Evolutionary conservation across 37 sponge, comb jelly and placozoan genomes (phyloP), one percentile per base, ranked within the genome.

Genomic region (Bolinopsis microptera): DNA sequence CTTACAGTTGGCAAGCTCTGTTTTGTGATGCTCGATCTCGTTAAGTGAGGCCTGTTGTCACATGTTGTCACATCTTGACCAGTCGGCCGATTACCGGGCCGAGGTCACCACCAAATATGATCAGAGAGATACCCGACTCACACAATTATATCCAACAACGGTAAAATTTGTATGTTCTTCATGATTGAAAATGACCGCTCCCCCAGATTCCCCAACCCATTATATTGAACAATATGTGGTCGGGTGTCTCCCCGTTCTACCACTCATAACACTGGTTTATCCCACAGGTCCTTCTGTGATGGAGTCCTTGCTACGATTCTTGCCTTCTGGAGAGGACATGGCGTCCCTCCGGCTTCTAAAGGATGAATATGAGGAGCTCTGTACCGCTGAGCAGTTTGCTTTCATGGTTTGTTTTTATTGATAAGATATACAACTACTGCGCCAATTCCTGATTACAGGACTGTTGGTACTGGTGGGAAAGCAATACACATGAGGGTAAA

Each of bases 301-400:
- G 40, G 83, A 94, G 69, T 96, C 96, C 72, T 93, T 97, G 69
- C 38, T 94, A 39, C 96, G 96, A 83, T 97, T 93, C 93, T 32
- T 97, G 69, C 98, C 98, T 24, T 93, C 83, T 34, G 80, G 94
- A 75, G 98, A 97, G 26, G 96, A 97, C 95, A 94, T 97, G 94
- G 69, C 61, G 23, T 93, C 92, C 88, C 94, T 97, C 37, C 69
- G 69, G 25, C 36, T 92, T 16, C 94, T 93, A 69, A 94, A 92
- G 76, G 95, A 94, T 67, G 95, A 95, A 35, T 68, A 93, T 32
- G 38, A 39, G 18, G 97, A 97, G 16, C 95, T 97, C n/a, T 94
- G 95, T 77, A 96, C 96, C 0, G 96, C 97, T 32, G 98, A 97
- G 69, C 95, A 96, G 94, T 95, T 96, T 93, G 94, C 93, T 34